These are phyloP conservation scores for mouse (Mus musculus) DNA, from an alignment of 2,113 vertebrate species.

Conservation along the genomic window GRCm39 chr10:93604501-93605000, in stretches of 20 bases:
- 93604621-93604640: background rate
- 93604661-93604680: background rate
- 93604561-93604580: background rate
- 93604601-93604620: constrained; percentile 10
- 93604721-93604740: constrained; percentile 28
- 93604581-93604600: background rate
- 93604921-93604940: too few species aligned
- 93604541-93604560: background rate
- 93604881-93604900: too few species aligned
- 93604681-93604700: background rate
- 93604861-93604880: too few species aligned
- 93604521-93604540: background rate
- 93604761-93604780: too few species aligned
- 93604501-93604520: background rate
- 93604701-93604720: background rate
- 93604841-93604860: too few species aligned
- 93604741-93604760: background rate
- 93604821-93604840: too few species aligned
- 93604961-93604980: too few species aligned
- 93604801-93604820: too few species aligned
- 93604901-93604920: too few species aligned
- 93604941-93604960: too few species aligned
- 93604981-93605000: too few species aligned
- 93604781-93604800: too few species aligned
- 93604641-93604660: constrained; percentile 1